Conservation (phyloP, 2,113 vertebrate genomes). For the Bubo blakistoni region DNA sequence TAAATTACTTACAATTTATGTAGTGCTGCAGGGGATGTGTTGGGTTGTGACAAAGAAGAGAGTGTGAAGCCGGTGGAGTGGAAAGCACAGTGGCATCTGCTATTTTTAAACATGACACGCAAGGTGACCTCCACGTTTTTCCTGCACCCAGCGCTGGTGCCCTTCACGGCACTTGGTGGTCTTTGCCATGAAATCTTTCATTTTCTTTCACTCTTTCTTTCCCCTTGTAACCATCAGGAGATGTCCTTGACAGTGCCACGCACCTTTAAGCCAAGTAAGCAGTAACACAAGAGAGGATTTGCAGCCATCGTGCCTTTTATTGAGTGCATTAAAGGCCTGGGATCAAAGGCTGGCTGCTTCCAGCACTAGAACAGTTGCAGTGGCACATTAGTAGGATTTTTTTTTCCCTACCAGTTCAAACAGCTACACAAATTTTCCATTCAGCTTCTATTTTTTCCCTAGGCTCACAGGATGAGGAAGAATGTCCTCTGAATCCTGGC, state of each 20-base stretch:
- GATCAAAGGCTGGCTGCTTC: conserved; percentile 30
- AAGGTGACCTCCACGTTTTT: not conserved
- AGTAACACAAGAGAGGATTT: not conserved
- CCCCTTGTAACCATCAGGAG: not conserved
- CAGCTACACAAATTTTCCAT: not conserved
- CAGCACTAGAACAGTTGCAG: not conserved
- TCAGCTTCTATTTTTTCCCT: conserved; percentile 9
- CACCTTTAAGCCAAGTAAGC: conserved; percentile 5
- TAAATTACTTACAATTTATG: not conserved
- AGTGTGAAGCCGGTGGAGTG: not conserved
- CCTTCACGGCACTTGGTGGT: not conserved
- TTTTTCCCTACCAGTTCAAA: not conserved
- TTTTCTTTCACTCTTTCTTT: conserved; percentile 18
- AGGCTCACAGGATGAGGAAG: not conserved
- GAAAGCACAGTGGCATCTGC: not conserved
- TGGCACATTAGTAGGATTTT: not conserved
- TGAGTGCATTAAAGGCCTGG: not conserved
- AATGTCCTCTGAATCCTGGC: not conserved
- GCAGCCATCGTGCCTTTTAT: not conserved
- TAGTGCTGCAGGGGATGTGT: conserved; percentile 7
- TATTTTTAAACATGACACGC: not conserved
- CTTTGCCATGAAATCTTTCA: not conserved
- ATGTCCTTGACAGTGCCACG: not conserved
- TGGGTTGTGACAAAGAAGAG: not conserved
- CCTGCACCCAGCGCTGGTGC: fast-evolving